Base-by-base conservation (phyloP, 2,113 vertebrate species). In the Ranitomeya imitator region DNA sequence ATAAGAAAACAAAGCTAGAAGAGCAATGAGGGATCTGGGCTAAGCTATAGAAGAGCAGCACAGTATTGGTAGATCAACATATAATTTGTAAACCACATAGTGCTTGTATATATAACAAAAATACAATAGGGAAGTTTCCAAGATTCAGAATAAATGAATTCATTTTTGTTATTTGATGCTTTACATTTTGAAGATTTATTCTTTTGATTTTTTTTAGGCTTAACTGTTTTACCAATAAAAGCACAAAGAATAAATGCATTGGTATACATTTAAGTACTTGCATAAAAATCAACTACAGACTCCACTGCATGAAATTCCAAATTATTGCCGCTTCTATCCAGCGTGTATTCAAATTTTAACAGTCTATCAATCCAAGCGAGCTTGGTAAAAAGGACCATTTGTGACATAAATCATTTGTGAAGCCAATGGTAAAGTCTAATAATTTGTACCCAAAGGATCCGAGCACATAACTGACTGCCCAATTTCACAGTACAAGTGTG, bases 371-470 rank as follows among this genome's bases (percentile, higher is more conserved):
- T 31, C 31, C 71, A 74, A 19, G 16, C 21, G 63, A 21, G 6
- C 63, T 65, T n/a, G 63, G 63, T n/a, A 65, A n/a, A n/a, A 45
- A 65, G 9, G 6, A 65, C 18, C 7, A 65, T 65, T 10, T 74
- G 31, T 74, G 71, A 74, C 26, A 37, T 73, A 73, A 73, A 73
- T 74, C 26, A 19, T 57, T 23, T 7, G 52, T 79, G 77, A 54
- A 79, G 52, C 54, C 51, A 57, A 55, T 57, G n/a, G 19, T 55
- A 23, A 79, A 0, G 4, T 54, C 21, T 55, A 79, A 54, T 78
- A 78, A 78, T 78, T 78, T n/a, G 51, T 54, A 23, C 45, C 51
- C 76, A 78, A 13, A 52, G 76, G 76, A 78, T 52, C 51, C n/a
- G 51, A 78, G 76, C 45, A 21, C 19, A 78, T 52, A 78, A 54